A percentile compares a stretch with the other conserved stretches of the same genome.
Evolutionary conservation across 2,797 vertebrate genomes (phyloP).

Genomic region (Pteropus rufus): DNA sequence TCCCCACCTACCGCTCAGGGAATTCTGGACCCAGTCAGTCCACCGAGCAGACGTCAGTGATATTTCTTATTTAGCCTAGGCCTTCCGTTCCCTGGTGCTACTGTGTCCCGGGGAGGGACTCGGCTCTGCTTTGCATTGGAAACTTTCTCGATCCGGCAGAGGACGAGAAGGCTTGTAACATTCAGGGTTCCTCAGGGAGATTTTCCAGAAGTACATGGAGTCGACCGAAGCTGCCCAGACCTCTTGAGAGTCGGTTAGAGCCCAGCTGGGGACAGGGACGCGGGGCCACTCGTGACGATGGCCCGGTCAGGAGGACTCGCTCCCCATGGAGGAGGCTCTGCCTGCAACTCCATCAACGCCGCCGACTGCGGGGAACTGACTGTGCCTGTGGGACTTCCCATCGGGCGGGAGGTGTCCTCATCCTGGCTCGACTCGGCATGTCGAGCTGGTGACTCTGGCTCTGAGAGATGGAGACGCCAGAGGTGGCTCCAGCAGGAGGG

Average conservation of each 20-base stretch:
- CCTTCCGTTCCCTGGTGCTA: neutral
- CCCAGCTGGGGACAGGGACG: neutral
- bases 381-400: constrained; percentile 56
- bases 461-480: neutral
- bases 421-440: constrained; percentile 40
- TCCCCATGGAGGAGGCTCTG: constrained; percentile 7
- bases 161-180: neutral
- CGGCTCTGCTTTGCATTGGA: neutral
- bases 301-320: too few relatives aligned
- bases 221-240: constrained; percentile 20
- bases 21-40: neutral
- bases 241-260: constrained; percentile 27
- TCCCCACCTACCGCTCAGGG: neutral
- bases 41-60: neutral
- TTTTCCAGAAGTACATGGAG: neutral
- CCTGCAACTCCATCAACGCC: constrained; percentile 59
- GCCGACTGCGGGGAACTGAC: constrained; percentile 64
- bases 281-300: too few relatives aligned
- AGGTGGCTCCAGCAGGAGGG: neutral
- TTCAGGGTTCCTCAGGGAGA: neutral
- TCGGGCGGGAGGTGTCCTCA: constrained; percentile 59
- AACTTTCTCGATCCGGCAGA: neutral
- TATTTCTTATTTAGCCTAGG: neutral
- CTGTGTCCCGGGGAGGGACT: neutral
- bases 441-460: neutral